Evolutionary conservation across 2,888 invertebrate genomes (phyloP), one percentile per base, ranked within the genome.

Genomic region (Steinernema carpocapsae): DNA sequence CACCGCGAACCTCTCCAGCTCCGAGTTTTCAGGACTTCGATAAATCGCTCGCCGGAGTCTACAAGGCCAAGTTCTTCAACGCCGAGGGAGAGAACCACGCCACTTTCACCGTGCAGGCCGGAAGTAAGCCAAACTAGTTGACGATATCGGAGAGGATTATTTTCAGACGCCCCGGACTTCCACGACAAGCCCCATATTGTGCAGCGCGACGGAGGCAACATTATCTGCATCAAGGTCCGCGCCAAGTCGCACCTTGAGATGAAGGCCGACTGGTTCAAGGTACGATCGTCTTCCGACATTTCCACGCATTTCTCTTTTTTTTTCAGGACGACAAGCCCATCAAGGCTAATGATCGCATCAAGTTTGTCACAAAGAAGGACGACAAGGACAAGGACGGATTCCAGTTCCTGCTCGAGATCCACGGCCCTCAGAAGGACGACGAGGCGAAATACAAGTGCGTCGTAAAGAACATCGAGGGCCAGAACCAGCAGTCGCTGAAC

Each of bases 151-250:
- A 3, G 1, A 64, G 12, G 26, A 32, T 37, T 42, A 1, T 52
- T 74, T 83, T 59, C 75, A 87, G 87, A 87, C 73, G 87, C 87
- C n/a, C 87, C 87, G 43, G 87, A 87, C 64, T 87, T 87, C 81
- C 84, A 85, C 75, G 87, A 88, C 76, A 87, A 87, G 78, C 87
- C 87, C 46, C 86, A 87, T 79, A 87, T 87, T 78, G 85, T 87
- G 45, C 87, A 88, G 74, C 79, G 85, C 71, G 87, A 87, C 74
- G 84, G 83, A 45, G 87, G 87, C 74, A 86, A 85, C 76, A 78
- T 86, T 37, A 84, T 87, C 76, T 81, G 80, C 52, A 87, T 87
- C 77, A 87, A 87, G 77, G 85, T 84, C 52, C 82, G 86, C 46
- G 87, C 83, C 73, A 87, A 88, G 78, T 86, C 86, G 7, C 85